Evolutionary conservation across 1,140 invertebrate genomes (phyloP).

Genomic region (Drusus annulatus): DNA sequence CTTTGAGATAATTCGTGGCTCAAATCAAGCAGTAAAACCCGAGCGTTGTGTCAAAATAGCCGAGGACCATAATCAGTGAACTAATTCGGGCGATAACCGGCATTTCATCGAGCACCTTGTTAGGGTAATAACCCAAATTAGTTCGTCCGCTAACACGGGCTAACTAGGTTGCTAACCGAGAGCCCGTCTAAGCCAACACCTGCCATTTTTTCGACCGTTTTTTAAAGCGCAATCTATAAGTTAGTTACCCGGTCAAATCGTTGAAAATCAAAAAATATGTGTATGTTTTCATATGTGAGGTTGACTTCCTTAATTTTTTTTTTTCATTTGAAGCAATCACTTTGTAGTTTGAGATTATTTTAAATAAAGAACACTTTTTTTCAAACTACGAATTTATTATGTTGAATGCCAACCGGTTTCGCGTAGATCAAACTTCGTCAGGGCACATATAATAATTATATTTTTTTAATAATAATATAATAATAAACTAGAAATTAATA

Average conservation of each 20-base stretch:
- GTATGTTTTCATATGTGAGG: no score
- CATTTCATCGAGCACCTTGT: slow-evolving; percentile 55
- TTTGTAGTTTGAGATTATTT: no score
- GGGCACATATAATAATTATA: no score
- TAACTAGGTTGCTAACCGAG: slow-evolving; percentile 47
- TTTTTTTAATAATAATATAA: no score
- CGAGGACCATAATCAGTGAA: slow-evolving; percentile 43
- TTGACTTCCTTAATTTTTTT: no score
- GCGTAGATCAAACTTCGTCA: no score
- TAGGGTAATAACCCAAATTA: slow-evolving; percentile 59
- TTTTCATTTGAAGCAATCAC: no score
- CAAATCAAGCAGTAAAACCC: slow-evolving; percentile 1
- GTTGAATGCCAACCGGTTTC: no score
- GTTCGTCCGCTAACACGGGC: slow-evolving; percentile 53
- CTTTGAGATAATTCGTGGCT: not conserved
- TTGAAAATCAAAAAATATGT: no score
- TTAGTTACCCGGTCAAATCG: not conserved
- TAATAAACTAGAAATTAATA: no score
- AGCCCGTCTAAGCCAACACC: slow-evolving; percentile 40
- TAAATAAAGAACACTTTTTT: no score
- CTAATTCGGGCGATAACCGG: slow-evolving; percentile 57
- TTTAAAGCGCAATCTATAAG: slow-evolving; percentile 21
- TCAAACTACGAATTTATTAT: no score
- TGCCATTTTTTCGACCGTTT: slow-evolving; percentile 51
- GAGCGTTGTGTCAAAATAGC: slow-evolving; percentile 41